Conservation (phyloP, 2,797 vertebrate species). For the Harpagifer antarcticus region DNA sequence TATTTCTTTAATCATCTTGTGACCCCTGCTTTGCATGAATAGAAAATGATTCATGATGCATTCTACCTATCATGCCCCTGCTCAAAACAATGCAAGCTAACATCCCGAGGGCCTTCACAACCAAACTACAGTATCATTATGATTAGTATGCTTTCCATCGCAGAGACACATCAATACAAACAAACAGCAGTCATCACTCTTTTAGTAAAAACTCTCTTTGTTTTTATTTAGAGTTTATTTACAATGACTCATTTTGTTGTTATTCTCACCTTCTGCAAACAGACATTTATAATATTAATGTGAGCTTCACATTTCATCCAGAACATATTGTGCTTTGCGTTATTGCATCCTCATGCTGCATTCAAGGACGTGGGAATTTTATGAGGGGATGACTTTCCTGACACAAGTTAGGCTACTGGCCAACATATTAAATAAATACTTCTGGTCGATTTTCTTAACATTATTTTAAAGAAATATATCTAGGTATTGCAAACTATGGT, state of each 20-base stretch:
- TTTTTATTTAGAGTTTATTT: not conserved
- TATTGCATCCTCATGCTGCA: conserved; percentile 15
- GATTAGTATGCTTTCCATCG: conserved; percentile 4
- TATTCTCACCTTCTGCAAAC: conserved; percentile 10
- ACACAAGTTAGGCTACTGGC: not conserved
- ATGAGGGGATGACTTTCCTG: fast-evolving
- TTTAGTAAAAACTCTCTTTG: not conserved
- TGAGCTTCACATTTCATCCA: conserved; percentile 4
- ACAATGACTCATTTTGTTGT: not conserved
- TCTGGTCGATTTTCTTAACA: not conserved
- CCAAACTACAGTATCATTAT: conserved; percentile 14
- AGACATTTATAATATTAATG: conserved; percentile 15
- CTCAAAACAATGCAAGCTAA: not conserved
- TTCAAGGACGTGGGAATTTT: conserved; percentile 1
- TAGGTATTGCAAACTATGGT: not conserved
- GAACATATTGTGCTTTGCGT: conserved; percentile 46
- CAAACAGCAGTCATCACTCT: not conserved
- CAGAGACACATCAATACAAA: conserved; percentile 29
- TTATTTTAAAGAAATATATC: not conserved
- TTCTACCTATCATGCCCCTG: not conserved
- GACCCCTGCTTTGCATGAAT: not conserved
- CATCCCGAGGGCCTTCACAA: not conserved
- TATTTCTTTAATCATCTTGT: too few species aligned
- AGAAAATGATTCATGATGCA: not conserved
- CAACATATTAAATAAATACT: too few species aligned